Evolutionary conservation across 1,140 invertebrate genomes (phyloP), one percentile per base, ranked within the genome.

Genomic region (Danaus plexippus): DNA sequence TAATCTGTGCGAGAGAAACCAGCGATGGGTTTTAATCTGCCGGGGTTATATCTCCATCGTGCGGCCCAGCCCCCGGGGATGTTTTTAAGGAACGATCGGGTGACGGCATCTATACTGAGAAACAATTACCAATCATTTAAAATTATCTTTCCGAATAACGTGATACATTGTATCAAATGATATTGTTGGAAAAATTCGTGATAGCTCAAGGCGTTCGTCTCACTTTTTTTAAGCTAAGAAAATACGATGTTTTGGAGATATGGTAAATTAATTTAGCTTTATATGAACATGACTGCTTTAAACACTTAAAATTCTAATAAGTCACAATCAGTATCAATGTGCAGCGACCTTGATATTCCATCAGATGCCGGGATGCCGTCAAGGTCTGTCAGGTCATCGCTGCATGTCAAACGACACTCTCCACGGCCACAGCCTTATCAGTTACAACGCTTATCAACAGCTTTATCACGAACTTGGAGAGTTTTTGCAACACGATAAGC

Each of bases 11-110:
- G 44, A 53, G 57, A 61, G 47, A 52, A 63, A 47, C 64, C 52
- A 63, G 53, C 57, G 61, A 58, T 63, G 63, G 64, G 61, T 64
- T 65, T 65, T 65, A 72, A 72, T 67, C 64, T 52, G 50, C 13
- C 43, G 43, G 52, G 52, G 43, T 32, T 22, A 53, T 53, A 43
- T 52, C 22, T 52, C n/a, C 46, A 53, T 53, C 52, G 43, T 40
- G 52, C 40, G 43, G 46, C 46, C 46, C 15, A 32, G 52, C 52
- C 52, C 52, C 52, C 18, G 43, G 52, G 52, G 41, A 45, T 53
- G 18, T 22, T 52, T 32, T 32, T 32, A 32, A 32, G 22, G 22
- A 32, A 9, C 41, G 12, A 18, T 52, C 51, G 8, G 15, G 43
- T 44, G 43, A 52, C 43, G 12, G 43, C 51, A n/a, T 44, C 52